Base-by-base conservation (phyloP, 2,113 vertebrate genomes). In the Plestiodon gilberti region DNA sequence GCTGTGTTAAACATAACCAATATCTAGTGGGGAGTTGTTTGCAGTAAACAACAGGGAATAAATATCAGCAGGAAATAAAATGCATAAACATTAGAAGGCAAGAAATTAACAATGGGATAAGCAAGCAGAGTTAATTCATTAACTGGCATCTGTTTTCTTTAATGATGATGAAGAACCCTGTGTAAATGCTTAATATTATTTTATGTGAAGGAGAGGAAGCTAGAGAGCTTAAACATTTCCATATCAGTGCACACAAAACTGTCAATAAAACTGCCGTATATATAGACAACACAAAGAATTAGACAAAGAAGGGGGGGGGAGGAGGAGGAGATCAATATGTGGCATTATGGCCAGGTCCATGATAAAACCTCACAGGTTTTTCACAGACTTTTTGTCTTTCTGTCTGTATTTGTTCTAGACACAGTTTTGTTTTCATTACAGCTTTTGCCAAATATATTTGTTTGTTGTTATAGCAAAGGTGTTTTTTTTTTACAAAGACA, bases 61-160 rank as follows among this genome's bases (percentile, higher is more conserved):
- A n/a, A 91, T 18, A 79, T 83, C 91, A 88, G 84, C 1, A 91
- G 89, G 85, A 89, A 93, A 87, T 11, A 87, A 43, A 84, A 90
- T 87, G 43, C 74, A 89, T 82, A 89, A 30, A 87, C 87, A 88
- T 84, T 83, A 92, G 81, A 78, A 90, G 88, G 81, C 62, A 8
- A 76, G 87, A 61, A 92, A 91, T 90, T 92, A 89, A 69, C 3
- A 78, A 78, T 86, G 81, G 85, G 22, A 82, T 70, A 76, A 74
- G 85, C 69, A 78, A 91, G 79, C 62, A 78, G 59, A 57, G 89
- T 90, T 91, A 89, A 93, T 94, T 93, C 88, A 93, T 91, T 82
- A 90, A 88, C 33, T 69, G 64, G 33, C 69, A 55, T 74, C 88
- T 88, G 76, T 85, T 91, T 86, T 88, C 84, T 67, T 89, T 89